A percentile compares a stretch with the other conserved stretches of the same genome.
phyloP scores from a whole-genome alignment of 1,140 invertebrate genomes.

The Wasmannia auropunctata region DNA sequence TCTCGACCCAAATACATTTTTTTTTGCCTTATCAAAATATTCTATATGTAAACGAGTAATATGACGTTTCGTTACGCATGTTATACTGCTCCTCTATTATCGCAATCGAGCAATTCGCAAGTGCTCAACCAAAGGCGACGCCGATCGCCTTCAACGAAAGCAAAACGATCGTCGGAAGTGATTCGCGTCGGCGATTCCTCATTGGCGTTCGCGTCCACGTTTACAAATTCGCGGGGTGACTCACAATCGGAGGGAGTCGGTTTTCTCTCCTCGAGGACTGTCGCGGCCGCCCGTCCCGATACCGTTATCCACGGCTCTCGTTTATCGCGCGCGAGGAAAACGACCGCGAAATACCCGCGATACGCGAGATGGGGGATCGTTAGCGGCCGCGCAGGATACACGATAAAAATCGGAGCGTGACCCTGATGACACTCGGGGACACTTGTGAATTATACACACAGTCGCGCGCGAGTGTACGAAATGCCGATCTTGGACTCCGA shows the following conservation, averaged over 20 bases:
- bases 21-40: background rate
- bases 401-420: conserved; percentile 1
- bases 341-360: background rate
- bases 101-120: background rate
- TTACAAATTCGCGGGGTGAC: background rate
- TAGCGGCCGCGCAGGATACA: background rate
- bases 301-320: background rate
- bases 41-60: background rate
- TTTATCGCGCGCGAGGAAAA: background rate
- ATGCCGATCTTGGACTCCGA: background rate
- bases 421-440: background rate
- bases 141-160: background rate
- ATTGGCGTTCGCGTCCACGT: background rate
- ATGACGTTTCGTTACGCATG: background rate
- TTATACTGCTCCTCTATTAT: background rate
- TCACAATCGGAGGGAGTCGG: background rate
- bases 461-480: background rate
- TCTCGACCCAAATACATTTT: background rate
- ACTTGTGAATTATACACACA: background rate
- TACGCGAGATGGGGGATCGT: background rate
- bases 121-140: background rate
- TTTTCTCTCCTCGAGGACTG: background rate
- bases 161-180: background rate
- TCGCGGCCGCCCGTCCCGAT: background rate
- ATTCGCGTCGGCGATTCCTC: background rate